Conservation (phyloP, 2,113 vertebrate species). For the Alces alces region DNA sequence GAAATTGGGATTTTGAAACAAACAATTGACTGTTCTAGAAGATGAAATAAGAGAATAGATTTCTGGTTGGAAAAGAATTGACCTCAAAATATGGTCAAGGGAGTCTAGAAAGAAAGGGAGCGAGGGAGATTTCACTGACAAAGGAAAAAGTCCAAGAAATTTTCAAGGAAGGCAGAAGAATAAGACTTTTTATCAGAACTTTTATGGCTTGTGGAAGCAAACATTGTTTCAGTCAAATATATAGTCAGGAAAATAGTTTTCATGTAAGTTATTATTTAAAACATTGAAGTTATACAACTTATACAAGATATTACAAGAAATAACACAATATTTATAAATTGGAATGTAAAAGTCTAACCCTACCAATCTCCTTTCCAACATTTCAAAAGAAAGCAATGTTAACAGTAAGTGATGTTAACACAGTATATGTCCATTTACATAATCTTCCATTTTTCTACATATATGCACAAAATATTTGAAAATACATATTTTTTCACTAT, state of each 20-base stretch:
- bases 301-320: not conserved
- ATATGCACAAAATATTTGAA: not conserved
- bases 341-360: not conserved
- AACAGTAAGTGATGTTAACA: not conserved
- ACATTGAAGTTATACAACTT: not conserved
- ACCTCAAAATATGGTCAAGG: too few species aligned
- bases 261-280: not conserved
- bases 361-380: not conserved
- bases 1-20: not conserved
- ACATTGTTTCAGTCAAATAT: not conserved
- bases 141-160: not conserved
- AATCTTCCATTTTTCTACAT: not conserved
- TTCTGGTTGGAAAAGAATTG: not conserved
- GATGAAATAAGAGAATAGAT: not conserved
- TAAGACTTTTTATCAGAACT: not conserved
- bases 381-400: not conserved
- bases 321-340: not conserved
- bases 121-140: not conserved
- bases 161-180: not conserved
- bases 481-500: not conserved
- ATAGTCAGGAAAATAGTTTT: not conserved
- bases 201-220: not conserved
- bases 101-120: not conserved
- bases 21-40: not conserved
- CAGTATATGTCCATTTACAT: not conserved